Evolutionary conservation across 2,797 vertebrate genomes (phyloP), one percentile per base, ranked within the genome.

Genomic region (Phataginus tetradactyla): DNA sequence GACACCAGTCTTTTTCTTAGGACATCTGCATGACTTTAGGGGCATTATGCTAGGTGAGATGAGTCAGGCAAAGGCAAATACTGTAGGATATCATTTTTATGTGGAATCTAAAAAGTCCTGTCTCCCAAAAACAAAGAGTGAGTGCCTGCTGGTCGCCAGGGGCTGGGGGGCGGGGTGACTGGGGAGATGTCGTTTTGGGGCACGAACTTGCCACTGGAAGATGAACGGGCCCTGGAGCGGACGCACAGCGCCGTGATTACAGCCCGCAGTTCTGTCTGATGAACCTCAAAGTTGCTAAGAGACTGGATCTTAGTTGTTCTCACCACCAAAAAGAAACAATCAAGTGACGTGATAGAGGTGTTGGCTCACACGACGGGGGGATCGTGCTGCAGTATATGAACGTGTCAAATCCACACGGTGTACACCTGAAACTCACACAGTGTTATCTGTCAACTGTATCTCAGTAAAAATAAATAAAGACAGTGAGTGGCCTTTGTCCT

Each of bases 321-420:
- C 21, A 32, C 25, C 39, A 34, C 5, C 17, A 49, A n/a, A 75
- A 32, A n/a, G 72, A 75, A 23, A n/a, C 2, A 21, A 51, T 63
- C 14, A 81, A 11, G 14, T 63, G 39, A 63, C 6, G 25, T 15
- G 23, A 79, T 42, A 45, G 37, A 49, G 63, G 29, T 13, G 3
- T 34, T 34, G 11, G 42, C 91, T 69, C 12, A 69, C 32, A 12
- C 25, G 15, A 3, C 5, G 23, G 61, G 10, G 63, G 21, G 15
- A 61, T 39, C 42, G 2, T 6, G 27, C 1, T 15, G 74, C 8
- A 25, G 27, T 8, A 42, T n/a, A 42, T 15, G 53, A n/a, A 71
- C 3, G 5, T 5, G 34, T 8, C 21, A 4, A 51, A 59, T 39
- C 10, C 7, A 7, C 17, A 10, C 5, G 20, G 20, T 11, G 2